Conservation (phyloP, 2,797 vertebrate genomes). For the Arrhamphus sclerolepis region DNA sequence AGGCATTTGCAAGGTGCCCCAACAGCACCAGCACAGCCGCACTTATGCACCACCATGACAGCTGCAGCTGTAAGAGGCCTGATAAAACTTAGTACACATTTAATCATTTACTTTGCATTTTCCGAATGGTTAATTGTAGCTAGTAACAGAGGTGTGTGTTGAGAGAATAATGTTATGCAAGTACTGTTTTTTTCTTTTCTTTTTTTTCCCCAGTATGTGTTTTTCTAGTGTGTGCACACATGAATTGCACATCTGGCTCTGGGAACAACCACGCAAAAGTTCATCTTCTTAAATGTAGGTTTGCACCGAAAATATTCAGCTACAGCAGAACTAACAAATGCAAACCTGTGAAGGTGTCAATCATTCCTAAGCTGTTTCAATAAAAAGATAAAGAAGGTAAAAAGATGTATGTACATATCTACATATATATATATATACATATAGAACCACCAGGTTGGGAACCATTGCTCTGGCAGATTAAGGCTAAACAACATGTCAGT, state of each 20-base stretch:
- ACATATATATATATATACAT: too few relatives aligned
- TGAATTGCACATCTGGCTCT: neutral
- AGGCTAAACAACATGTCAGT: slow-evolving; percentile 56
- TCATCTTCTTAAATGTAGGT: slow-evolving; percentile 1
- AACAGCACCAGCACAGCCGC: neutral
- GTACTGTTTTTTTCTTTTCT: neutral
- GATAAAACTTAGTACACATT: slow-evolving; percentile 9
- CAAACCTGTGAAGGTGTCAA: neutral
- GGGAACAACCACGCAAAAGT: neutral
- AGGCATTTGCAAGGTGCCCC: too few relatives aligned
- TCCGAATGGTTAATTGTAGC: neutral
- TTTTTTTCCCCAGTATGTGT: neutral
- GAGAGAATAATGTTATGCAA: neutral
- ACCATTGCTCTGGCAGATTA: slow-evolving; percentile 47
- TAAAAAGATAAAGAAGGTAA: too few relatives aligned
- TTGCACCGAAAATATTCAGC: neutral
- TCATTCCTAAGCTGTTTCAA: too few relatives aligned
- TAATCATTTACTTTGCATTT: slow-evolving; percentile 1
- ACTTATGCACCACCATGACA: neutral
- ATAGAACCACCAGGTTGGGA: slow-evolving; percentile 50
- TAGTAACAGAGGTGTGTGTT: neutral
- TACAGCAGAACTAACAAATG: slow-evolving; percentile 2
- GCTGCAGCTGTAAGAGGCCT: neutral
- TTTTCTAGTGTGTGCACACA: neutral
- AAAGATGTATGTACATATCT: too few relatives aligned